Evolutionary conservation across 2,797 vertebrate species (phyloP).

Genomic region (Eutrigla gurnardus): DNA sequence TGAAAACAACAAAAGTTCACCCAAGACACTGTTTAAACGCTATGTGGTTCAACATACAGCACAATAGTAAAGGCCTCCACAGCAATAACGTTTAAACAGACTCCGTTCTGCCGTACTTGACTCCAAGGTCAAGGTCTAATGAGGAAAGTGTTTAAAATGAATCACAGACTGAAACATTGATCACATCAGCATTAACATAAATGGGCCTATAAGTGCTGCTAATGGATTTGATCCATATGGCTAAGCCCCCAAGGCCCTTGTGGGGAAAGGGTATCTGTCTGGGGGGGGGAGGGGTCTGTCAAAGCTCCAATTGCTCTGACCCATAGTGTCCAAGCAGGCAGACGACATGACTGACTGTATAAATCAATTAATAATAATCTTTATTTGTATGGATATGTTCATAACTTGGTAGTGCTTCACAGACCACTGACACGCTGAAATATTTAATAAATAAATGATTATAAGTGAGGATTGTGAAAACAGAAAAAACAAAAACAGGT

Average conservation of each 20-base stretch:
- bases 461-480: too few relatives aligned
- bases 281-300: constrained; percentile 3
- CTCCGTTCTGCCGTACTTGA: constrained; percentile 50
- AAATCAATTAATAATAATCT: too few relatives aligned
- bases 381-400: too few relatives aligned
- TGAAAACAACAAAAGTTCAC: neutral
- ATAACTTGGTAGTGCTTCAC: too few relatives aligned
- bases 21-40: neutral
- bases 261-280: constrained; percentile 24
- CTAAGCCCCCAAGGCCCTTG: constrained; percentile 25
- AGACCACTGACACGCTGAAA: too few relatives aligned
- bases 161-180: constrained; percentile 74
- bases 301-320: constrained; percentile 23
- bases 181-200: constrained; percentile 72
- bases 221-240: constrained; percentile 78
- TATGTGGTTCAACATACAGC: too few relatives aligned
- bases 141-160: constrained; percentile 72
- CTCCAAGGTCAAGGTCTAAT: constrained; percentile 76
- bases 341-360: too few relatives aligned
- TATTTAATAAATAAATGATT: too few relatives aligned
- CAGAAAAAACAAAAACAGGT: too few relatives aligned
- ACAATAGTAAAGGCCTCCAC: constrained; percentile 10
- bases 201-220: constrained; percentile 67
- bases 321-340: neutral
- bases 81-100: constrained; percentile 37